A percentile compares a stretch with the other conserved stretches of the same genome.
Conservation (phyloP, 2,113 vertebrate species). For the Rhagologus leucostigma region DNA sequence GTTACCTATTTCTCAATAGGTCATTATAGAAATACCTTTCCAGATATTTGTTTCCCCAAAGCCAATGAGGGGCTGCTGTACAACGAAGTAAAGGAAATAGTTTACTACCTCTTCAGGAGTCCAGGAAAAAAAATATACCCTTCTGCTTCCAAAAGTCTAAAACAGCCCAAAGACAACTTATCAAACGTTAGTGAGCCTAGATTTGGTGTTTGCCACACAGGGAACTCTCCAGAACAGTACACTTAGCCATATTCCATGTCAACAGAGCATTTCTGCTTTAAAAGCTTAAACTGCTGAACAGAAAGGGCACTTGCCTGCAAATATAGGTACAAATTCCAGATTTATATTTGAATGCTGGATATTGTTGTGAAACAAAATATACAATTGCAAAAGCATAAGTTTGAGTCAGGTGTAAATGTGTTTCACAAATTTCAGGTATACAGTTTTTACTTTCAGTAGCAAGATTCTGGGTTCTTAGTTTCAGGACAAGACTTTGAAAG, state of each 20-base stretch:
- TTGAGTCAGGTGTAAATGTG: neutral
- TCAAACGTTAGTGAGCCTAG: neutral
- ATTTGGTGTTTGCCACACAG: neutral
- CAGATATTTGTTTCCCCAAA: neutral
- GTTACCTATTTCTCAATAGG: neutral
- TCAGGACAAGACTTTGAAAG: constrained; percentile 64
- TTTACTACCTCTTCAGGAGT: neutral
- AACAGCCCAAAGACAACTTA: neutral
- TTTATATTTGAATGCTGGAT: neutral
- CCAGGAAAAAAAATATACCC: neutral
- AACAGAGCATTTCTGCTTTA: constrained; percentile 16
- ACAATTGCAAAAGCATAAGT: constrained; percentile 21
- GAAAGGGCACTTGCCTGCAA: constrained; percentile 16
- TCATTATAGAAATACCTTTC: neutral
- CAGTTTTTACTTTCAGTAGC: constrained; percentile 56
- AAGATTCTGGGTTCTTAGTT: constrained; percentile 59
- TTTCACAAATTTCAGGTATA: constrained; percentile 35
- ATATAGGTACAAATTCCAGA: neutral
- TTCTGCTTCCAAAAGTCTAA: constrained; percentile 7
- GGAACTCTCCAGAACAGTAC: neutral
- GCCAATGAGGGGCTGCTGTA: neutral
- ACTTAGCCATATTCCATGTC: neutral
- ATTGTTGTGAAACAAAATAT: neutral
- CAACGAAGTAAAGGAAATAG: neutral
- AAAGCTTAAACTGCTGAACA: constrained; percentile 30